phyloP scores from a whole-genome alignment of 2,797 vertebrate genomes.

The Choloepus didactylus region DNA sequence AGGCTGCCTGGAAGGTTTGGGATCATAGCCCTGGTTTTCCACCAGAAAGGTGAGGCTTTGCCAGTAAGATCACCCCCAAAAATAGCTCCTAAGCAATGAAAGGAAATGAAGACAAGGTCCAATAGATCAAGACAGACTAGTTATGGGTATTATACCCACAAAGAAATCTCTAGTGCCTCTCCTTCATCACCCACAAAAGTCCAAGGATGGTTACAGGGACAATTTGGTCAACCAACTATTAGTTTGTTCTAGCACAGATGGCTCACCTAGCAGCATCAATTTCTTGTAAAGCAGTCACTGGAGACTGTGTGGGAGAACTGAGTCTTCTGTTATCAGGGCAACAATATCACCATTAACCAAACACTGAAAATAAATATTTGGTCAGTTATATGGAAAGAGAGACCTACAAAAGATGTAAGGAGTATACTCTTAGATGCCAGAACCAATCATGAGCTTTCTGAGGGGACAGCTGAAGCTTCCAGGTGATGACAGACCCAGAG shows the following conservation, averaged over 20 bases:
- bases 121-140: neutral
- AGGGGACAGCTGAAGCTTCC: neutral
- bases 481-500: neutral
- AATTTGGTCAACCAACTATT: neutral
- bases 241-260: neutral
- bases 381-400: conserved; percentile 10
- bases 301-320: conserved; percentile 34
- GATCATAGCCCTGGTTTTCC: neutral
- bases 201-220: neutral
- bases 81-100: conserved; percentile 11
- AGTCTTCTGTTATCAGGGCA: conserved; percentile 35
- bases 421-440: neutral
- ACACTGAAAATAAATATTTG: conserved; percentile 19
- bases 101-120: conserved; percentile 27
- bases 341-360: conserved; percentile 43
- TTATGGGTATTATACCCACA: neutral
- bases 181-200: neutral
- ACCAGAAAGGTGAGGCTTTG: conserved; percentile 29
- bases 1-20: neutral
- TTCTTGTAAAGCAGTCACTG: conserved; percentile 22
- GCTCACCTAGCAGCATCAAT: neutral
- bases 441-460: neutral
- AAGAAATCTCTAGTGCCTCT: neutral
- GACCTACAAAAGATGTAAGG: neutral
- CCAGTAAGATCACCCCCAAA: neutral